Conservation (phyloP, 2,888 invertebrate species). For the Eretmocerus hayati region DNA sequence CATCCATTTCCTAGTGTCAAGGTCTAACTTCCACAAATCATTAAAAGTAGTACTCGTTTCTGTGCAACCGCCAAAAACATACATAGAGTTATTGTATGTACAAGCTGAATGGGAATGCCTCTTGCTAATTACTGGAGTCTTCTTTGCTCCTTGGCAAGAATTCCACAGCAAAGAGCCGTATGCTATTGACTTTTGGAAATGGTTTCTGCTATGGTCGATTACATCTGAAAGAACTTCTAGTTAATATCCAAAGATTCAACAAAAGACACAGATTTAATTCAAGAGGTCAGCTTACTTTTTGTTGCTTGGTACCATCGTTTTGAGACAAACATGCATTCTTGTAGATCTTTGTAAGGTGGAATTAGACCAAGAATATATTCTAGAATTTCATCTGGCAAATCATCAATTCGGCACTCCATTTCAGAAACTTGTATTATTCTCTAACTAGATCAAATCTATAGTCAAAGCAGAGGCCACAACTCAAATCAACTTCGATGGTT, state of each 20-base stretch:
- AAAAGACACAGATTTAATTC: not conserved
- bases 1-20: conserved; percentile 78
- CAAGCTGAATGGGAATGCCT: conserved; percentile 90
- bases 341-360: conserved; percentile 85
- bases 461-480: too few relatives aligned
- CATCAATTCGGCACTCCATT: conserved; percentile 51
- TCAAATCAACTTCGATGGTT: too few relatives aligned
- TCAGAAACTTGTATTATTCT: too few relatives aligned
- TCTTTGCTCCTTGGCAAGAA: conserved; percentile 52
- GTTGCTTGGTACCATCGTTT: conserved; percentile 80
- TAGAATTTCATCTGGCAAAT: conserved; percentile 87
- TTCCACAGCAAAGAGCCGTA: conserved; percentile 74
- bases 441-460: too few relatives aligned
- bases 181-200: conserved; percentile 68
- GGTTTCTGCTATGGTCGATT: conserved; percentile 63
- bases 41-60: conserved; percentile 92
- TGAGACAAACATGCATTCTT: conserved; percentile 78
- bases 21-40: conserved; percentile 90
- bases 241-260: not conserved
- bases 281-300: conserved; percentile 67
- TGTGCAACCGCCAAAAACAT: conserved; percentile 93
- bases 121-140: conserved; percentile 74
- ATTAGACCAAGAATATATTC: conserved; percentile 85
- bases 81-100: conserved; percentile 78
- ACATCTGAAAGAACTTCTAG: conserved; percentile 57